Evolutionary conservation across 2,113 vertebrate species (phyloP).

Genomic region (Phrynosoma platyrhinos): DNA sequence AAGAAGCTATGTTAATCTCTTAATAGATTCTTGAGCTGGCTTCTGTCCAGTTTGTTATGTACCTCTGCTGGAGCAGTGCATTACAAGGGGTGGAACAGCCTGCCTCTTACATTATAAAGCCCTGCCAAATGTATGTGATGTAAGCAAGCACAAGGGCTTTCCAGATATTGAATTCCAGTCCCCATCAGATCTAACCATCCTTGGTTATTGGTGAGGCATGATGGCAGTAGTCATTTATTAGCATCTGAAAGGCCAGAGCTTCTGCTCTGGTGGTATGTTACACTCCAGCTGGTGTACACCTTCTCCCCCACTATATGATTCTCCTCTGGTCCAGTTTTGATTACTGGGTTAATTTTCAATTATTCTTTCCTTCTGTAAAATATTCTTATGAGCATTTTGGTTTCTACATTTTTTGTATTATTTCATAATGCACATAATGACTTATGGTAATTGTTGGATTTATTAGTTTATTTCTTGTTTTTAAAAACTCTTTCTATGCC

Average conservation of each 20-base stretch:
- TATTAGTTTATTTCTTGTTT: slow-evolving; percentile 1
- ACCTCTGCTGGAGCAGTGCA: neutral
- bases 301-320: too few relatives aligned
- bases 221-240: too few relatives aligned
- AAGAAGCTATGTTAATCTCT: neutral
- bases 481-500: slow-evolving; percentile 31
- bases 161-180: too few relatives aligned
- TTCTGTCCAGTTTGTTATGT: neutral
- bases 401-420: neutral
- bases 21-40: neutral
- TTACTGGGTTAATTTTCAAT: too few relatives aligned
- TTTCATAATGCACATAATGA: slow-evolving; percentile 16
- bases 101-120: neutral
- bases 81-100: neutral
- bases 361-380: slow-evolving; percentile 33
- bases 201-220: too few relatives aligned
- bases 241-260: too few relatives aligned
- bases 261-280: too few relatives aligned
- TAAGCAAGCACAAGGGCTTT: too few relatives aligned
- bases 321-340: too few relatives aligned
- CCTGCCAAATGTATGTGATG: neutral
- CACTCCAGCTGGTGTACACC: too few relatives aligned
- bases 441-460: slow-evolving; percentile 10
- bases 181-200: too few relatives aligned
- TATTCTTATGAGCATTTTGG: slow-evolving; percentile 41